Evolutionary conservation across 2,888 invertebrate species (phyloP).

Genomic region (Lottia gigantea): DNA sequence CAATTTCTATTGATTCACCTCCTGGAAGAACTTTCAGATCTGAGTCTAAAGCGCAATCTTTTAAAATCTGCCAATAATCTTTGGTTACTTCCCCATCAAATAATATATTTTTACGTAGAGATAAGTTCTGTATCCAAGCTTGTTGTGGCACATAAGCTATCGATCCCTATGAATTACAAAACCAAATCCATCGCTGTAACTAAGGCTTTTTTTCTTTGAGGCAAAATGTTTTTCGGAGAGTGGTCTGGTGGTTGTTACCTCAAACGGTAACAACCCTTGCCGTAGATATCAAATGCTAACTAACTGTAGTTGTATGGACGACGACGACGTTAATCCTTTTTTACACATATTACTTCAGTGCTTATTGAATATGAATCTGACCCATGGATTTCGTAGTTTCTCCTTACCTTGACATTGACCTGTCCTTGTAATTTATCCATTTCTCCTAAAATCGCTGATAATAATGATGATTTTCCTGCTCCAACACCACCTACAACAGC

Average conservation of each 20-base stretch:
- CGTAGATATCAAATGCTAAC: too few species aligned
- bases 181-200: too few species aligned
- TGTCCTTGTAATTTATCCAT: constrained; percentile 54
- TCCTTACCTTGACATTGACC: constrained; percentile 48
- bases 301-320: too few species aligned
- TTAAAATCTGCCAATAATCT: constrained; percentile 57
- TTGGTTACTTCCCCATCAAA: constrained; percentile 66
- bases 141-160: constrained; percentile 65
- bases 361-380: too few species aligned
- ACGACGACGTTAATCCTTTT: too few species aligned
- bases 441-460: constrained; percentile 60
- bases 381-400: too few species aligned
- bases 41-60: constrained; percentile 68
- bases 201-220: too few species aligned
- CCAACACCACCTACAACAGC: constrained; percentile 91
- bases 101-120: constrained; percentile 71
- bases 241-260: too few species aligned
- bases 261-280: too few species aligned
- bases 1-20: constrained; percentile 73
- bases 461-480: constrained; percentile 76
- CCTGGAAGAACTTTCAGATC: constrained; percentile 71
- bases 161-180: constrained; percentile 20
- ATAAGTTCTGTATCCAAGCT: constrained; percentile 73
- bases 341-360: too few species aligned
- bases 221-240: too few species aligned